Evolutionary conservation across 2,113 vertebrate species (phyloP), one percentile per base, ranked within the genome.

Genomic region (Mesocricetus auratus): DNA sequence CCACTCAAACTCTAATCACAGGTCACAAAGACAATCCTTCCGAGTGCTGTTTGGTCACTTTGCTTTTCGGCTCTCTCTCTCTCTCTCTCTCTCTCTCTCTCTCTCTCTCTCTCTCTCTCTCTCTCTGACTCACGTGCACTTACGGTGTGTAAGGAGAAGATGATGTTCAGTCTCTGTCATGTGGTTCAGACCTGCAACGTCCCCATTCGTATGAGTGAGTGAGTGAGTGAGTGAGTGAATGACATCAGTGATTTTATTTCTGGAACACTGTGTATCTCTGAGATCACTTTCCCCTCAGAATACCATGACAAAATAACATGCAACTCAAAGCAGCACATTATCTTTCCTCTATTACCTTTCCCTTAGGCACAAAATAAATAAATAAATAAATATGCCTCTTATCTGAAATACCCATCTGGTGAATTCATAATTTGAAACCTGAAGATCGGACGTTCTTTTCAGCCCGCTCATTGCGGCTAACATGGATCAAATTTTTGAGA

Each of bases 361-460:
- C 29, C 50, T 60, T 42, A 75, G 64, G 71, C 56, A 60, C n/a
- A 33, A 60, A 36, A 86, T 89, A 4, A 91, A n/a, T n/a, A n/a
- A n/a, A n/a, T n/a, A n/a, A n/a, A n/a, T n/a, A n/a, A n/a, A n/a
- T n/a, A n/a, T n/a, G 26, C 74, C 42, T 82, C 96, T 92, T 77
- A 92, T 94, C 6, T 75, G 24, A 92, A 88, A 73, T 93, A 3
- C 58, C 31, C 58, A 58, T 22, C 31, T 86, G 15, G 13, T 74
- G 91, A 89, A 95, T 42, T 60, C 12, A 45, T 82, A 71, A 87
- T 81, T 83, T 88, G 82, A 96, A 97, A 89, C 36, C 85, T n/a
- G 66, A 93, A 93, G 56, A 78, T 58, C 85, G 29, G 24, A 36
- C 24, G 92, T 87, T 78, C 56, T 77, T 68, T 89, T 94, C 42